Percentiles rank a stretch among this genome's conserved stretches.
phyloP scores from a whole-genome alignment of 2,113 vertebrate species.

The Pangasianodon gigas region DNA sequence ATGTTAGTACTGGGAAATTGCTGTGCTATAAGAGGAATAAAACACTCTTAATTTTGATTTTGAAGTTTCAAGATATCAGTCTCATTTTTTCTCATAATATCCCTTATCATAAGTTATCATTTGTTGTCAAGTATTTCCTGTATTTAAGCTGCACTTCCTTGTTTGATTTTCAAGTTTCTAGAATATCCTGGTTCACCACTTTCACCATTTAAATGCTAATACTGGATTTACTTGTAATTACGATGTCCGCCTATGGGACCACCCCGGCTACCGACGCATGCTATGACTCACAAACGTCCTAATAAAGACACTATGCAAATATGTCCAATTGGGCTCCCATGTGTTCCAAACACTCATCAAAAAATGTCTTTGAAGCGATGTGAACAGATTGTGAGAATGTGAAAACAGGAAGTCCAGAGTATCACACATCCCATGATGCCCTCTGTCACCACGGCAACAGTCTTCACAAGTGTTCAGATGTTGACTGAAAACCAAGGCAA shows the following conservation, averaged over 20 bases:
- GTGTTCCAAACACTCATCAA: conserved; percentile 3
- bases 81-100: neutral
- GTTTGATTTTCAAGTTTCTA: neutral
- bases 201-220: neutral
- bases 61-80: neutral
- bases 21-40: neutral
- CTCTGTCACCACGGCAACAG: conserved; percentile 52
- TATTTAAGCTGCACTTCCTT: neutral
- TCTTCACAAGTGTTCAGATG: conserved; percentile 62
- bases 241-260: neutral
- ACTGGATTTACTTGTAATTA: neutral
- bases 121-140: neutral
- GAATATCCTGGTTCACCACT: neutral
- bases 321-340: neutral
- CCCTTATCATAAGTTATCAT: neutral
- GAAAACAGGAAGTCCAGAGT: conserved; percentile 12
- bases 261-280: neutral
- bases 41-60: neutral
- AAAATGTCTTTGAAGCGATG: conserved; percentile 26
- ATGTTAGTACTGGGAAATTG: neutral
- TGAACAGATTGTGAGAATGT: conserved; percentile 28
- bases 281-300: neutral
- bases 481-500: conserved; percentile 64
- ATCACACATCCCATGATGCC: conserved; percentile 29
- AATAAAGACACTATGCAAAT: neutral